phyloP scores from a whole-genome alignment of 2,113 vertebrate species.

The Macquaria australasica region DNA sequence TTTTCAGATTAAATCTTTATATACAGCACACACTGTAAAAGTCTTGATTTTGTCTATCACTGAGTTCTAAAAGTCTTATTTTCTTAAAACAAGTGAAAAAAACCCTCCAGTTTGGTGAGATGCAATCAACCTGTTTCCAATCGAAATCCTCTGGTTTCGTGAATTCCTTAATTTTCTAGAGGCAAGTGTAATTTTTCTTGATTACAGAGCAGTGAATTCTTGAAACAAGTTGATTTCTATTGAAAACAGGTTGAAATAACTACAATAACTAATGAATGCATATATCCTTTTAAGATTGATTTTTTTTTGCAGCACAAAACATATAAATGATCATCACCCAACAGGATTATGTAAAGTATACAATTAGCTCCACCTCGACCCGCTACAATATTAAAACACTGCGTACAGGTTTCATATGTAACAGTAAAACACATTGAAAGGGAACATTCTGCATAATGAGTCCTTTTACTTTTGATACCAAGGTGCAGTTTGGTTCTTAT shows the following conservation, averaged over 20 bases:
- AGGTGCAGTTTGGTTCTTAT: neutral
- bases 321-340: neutral
- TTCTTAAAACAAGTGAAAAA: neutral
- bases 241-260: neutral
- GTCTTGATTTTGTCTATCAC: neutral
- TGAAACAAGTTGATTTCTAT: neutral
- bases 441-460: neutral
- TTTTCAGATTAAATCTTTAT: neutral
- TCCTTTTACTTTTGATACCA: neutral
- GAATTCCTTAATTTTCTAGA: neutral
- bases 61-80: neutral
- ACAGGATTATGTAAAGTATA: neutral
- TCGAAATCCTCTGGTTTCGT: neutral
- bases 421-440: neutral
- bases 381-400: neutral
- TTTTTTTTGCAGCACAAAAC: neutral
- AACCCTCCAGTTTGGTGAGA: neutral
- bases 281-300: neutral
- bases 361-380: neutral
- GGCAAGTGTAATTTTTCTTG: neutral
- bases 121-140: neutral
- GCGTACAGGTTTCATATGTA: neutral
- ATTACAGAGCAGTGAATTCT: neutral
- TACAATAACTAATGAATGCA: neutral
- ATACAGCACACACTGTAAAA: neutral